Evolutionary conservation across 2,888 invertebrate genomes (phyloP).

Genomic region (Siphonodentalium dalli): DNA sequence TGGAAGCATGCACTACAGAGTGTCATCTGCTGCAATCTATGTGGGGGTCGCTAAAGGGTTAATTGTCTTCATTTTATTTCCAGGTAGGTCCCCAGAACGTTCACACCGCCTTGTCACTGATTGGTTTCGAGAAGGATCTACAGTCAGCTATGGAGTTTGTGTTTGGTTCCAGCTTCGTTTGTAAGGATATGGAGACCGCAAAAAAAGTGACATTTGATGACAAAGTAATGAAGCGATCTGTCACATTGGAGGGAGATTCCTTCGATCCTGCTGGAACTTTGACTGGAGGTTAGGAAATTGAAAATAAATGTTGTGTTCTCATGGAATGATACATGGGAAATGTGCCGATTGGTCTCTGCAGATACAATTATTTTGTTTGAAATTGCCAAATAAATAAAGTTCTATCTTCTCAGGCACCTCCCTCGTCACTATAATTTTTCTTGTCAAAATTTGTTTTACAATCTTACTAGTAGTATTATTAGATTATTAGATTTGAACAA

Average conservation of each 20-base stretch:
- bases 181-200: conserved; percentile 81
- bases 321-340: no score
- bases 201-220: conserved; percentile 81
- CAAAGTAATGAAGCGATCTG: conserved; percentile 67
- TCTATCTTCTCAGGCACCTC: no score
- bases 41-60: background rate
- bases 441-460: no score
- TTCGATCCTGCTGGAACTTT: conserved; percentile 90
- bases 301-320: conserved; percentile 1
- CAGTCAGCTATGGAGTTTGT: conserved; percentile 84
- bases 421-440: no score
- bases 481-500: no score
- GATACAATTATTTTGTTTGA: background rate
- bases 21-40: no score
- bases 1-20: no score
- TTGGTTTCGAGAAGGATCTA: conserved; percentile 74
- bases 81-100: conserved; percentile 83
- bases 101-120: conserved; percentile 79
- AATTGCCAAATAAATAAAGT: background rate
- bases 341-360: no score
- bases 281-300: conserved; percentile 75
- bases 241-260: conserved; percentile 91
- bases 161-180: conserved; percentile 85
- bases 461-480: no score
- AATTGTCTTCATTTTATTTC: no score